Evolutionary conservation across 2,888 invertebrate species (phyloP), one percentile per base, ranked within the genome.

Genomic region (Dryobota labecula): DNA sequence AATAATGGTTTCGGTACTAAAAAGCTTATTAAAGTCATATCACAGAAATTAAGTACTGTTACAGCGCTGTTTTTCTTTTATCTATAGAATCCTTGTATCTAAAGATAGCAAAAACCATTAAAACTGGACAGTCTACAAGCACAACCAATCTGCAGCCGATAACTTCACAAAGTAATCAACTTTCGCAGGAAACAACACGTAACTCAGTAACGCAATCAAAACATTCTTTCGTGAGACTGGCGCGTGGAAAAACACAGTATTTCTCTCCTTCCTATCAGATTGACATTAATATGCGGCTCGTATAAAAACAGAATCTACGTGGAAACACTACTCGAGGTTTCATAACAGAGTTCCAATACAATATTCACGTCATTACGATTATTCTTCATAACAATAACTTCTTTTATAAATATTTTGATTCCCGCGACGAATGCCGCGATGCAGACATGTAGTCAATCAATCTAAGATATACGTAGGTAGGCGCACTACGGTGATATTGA

Each of bases 191-290:
- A 80, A 80, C 43, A 36, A 69, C 75, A 74, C 70, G 65, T 79
- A 69, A 69, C 68, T 54, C 30, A 30, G 68, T 69, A 78, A 67
- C 54, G 74, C 63, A 79, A 79, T 68, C 54, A 78, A 79, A 69
- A 78, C 73, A 68, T 73, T 63, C 36, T 73, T 66, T 65, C 60
- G 73, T 73, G 78, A 36, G 66, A 57, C 27, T 11, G 49, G 49
- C 43, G 54, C 63, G 56, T 65, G 64, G 69, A 57, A 57, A 78
- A 74, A 64, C 41, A 74, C 73, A 47, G 49, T 62, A 78, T 78
- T 67, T 78, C 73, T 73, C 65, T 73, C 45, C 60, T 61, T 67
- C 57, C 71, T 80, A 76, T 80, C 78, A 76, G 62, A 76, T 75
- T 53, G 54, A 78, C 61, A 67, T 76, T 70, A 57, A 80, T 65